Evolutionary conservation across 2,888 invertebrate genomes (phyloP).

Genomic region (Lithosia quadra): DNA sequence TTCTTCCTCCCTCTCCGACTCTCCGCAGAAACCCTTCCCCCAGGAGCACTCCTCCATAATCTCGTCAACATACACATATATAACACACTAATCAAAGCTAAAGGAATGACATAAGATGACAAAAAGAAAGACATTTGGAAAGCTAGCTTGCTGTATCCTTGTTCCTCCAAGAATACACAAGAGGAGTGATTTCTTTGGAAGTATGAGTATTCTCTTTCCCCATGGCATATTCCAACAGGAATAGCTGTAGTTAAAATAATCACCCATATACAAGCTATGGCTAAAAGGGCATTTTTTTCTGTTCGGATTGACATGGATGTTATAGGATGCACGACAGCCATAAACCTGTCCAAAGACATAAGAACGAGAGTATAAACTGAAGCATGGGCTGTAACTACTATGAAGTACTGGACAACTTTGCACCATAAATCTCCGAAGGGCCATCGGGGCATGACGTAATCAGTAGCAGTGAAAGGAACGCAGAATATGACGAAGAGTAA

Average conservation of each 20-base stretch:
- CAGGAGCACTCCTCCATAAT: conserved; percentile 94
- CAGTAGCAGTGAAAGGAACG: conserved; percentile 97
- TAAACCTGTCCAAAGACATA: conserved; percentile 96
- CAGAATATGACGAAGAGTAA: conserved; percentile 97
- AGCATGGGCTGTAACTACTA: conserved; percentile 96
- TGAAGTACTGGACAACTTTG: conserved; percentile 96
- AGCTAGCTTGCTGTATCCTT: conserved; percentile 87
- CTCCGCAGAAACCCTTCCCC: conserved; percentile 93
- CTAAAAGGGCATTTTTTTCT: conserved; percentile 92
- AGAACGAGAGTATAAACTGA: conserved; percentile 97
- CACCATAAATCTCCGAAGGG: conserved; percentile 97
- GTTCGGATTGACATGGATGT: conserved; percentile 95
- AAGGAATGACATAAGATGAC: conserved; percentile 95
- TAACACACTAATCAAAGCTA: conserved; percentile 94
- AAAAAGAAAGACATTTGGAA: conserved; percentile 94
- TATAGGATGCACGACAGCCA: conserved; percentile 97
- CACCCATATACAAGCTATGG: conserved; percentile 93
- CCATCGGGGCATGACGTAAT: conserved; percentile 95
- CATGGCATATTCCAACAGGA: conserved; percentile 92
- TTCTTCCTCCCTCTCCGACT: conserved; percentile 94
- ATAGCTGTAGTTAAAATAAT: conserved; percentile 92
- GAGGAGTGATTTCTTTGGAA: conserved; percentile 89
- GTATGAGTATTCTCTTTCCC: conserved; percentile 90
- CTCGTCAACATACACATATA: conserved; percentile 96
- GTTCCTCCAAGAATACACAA: conserved; percentile 89